Percentiles rank a stretch among this genome's conserved stretches.
These are phyloP conservation scores for Pseudomyrmex cubaensis DNA, from an alignment of 1,140 invertebrate genomes.

Conservation along the genomic window DNA sequence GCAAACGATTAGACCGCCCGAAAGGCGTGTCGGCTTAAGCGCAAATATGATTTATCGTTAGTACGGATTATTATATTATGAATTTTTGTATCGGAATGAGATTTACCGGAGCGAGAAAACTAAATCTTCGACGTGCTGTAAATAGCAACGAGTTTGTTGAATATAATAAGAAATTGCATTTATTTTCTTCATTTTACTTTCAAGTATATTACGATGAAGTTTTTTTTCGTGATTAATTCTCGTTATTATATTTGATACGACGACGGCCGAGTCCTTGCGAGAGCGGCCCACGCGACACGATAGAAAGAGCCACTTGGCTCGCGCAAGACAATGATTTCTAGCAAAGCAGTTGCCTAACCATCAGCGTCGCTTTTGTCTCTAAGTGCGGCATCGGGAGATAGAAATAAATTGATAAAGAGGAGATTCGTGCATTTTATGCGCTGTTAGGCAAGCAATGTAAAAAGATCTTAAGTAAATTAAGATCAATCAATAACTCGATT, in stretches of 20 bases:
- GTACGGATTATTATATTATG: constrained; percentile 19
- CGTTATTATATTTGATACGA: constrained; percentile 56
- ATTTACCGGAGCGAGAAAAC: not conserved
- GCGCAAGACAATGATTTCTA: constrained; percentile 62
- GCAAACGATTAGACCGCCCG: constrained; percentile 17
- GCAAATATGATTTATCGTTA: constrained; percentile 37
- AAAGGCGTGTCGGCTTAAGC: constrained; percentile 36
- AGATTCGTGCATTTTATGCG: constrained; percentile 9
- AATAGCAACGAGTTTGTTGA: not conserved
- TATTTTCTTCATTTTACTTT: no score
- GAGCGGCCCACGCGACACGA: constrained; percentile 59
- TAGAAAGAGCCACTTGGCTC: constrained; percentile 35
- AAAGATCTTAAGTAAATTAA: constrained; percentile 33
- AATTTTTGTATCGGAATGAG: not conserved
- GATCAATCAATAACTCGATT: constrained; percentile 37
- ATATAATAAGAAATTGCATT: no score
- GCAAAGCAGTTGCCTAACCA: constrained; percentile 61
- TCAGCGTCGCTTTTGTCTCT: not conserved
- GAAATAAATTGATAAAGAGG: constrained; percentile 29
- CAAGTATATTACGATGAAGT: not conserved
- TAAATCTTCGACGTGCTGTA: not conserved
- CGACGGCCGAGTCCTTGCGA: constrained; percentile 17
- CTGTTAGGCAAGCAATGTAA: not conserved
- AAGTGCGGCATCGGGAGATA: constrained; percentile 9
- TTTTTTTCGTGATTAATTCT: constrained; percentile 51